Percentiles rank a stretch among this genome's conserved stretches.
phyloP scores from a whole-genome alignment of 30 jellyfish, hydroid and myxozoan species.

The Cassiopea xamachana region DNA sequence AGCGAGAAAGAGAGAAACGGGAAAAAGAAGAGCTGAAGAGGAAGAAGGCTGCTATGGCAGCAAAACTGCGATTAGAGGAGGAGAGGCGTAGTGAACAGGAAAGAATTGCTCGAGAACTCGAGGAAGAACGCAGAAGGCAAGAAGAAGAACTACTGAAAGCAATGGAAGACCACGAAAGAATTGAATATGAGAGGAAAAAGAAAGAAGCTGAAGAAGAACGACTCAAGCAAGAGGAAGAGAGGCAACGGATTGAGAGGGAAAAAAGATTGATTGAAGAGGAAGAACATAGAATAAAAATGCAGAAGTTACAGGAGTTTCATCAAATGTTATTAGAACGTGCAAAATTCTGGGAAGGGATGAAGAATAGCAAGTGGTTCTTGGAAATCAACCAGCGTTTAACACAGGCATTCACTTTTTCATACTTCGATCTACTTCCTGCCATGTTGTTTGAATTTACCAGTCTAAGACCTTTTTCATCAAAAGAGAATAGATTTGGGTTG shows the following conservation, averaged over 20 bases:
- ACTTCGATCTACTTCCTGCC: slow-evolving; percentile 78
- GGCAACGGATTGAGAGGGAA: slow-evolving; percentile 56
- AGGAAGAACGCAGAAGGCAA: slow-evolving; percentile 68
- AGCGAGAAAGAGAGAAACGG: slow-evolving; percentile 54
- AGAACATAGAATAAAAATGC: slow-evolving; percentile 70
- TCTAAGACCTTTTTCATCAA: slow-evolving; percentile 62
- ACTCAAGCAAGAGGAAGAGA: slow-evolving; percentile 62
- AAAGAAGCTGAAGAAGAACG: slow-evolving; percentile 71
- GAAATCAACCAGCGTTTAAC: slow-evolving; percentile 72
- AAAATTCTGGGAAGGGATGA: slow-evolving; percentile 75
- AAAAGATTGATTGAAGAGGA: slow-evolving; percentile 76
- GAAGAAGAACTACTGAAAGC: slow-evolving; percentile 84
- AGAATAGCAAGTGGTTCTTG: slow-evolving; percentile 64
- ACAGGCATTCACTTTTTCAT: slow-evolving; percentile 84
- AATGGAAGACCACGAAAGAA: slow-evolving; percentile 74
- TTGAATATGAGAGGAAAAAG: slow-evolving; percentile 62
- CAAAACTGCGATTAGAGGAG: slow-evolving; percentile 56
- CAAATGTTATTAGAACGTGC: slow-evolving; percentile 67
- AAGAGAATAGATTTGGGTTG: slow-evolving; percentile 21
- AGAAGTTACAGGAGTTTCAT: slow-evolving; percentile 68
- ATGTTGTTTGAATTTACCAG: slow-evolving; percentile 63
- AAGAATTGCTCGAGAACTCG: slow-evolving; percentile 67
- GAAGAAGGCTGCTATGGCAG: slow-evolving; percentile 74
- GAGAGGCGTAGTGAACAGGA: slow-evolving; percentile 73
- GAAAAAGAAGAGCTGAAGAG: slow-evolving; percentile 66